Evolutionary conservation across 2,888 invertebrate genomes (phyloP).

Genomic region (Drosophila hamatofila): DNA sequence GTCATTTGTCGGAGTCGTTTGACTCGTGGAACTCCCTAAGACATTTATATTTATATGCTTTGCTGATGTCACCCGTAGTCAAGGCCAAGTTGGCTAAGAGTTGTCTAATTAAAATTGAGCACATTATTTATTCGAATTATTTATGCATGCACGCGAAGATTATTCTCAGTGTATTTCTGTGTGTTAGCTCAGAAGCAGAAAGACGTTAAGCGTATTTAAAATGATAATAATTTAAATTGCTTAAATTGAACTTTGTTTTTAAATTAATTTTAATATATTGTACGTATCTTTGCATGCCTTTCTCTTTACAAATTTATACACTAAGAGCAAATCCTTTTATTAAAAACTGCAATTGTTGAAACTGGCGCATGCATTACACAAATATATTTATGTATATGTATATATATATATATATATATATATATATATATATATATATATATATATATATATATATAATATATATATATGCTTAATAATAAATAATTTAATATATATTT

Average conservation of each 20-base stretch:
- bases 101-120: conserved; percentile 63
- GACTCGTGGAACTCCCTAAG: conserved; percentile 46
- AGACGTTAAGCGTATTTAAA: conserved; percentile 62
- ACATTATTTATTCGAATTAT: conserved; percentile 57
- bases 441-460: no score
- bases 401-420: conserved; percentile 16
- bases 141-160: conserved; percentile 28
- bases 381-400: conserved; percentile 22
- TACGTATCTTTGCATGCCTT: conserved; percentile 55
- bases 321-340: conserved; percentile 62
- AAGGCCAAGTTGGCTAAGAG: conserved; percentile 44
- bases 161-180: conserved; percentile 24
- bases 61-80: conserved; percentile 62
- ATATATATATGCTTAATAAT: conserved; percentile 65
- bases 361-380: conserved; percentile 56
- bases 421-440: conserved; percentile 51
- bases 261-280: conserved; percentile 41
- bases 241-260: conserved; percentile 47
- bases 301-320: conserved; percentile 45
- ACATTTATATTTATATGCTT: conserved; percentile 23
- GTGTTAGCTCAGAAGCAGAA: conserved; percentile 67
- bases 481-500: conserved; percentile 57
- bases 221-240: conserved; percentile 55
- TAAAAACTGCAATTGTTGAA: conserved; percentile 57
- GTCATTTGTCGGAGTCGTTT: conserved; percentile 22